These are phyloP conservation scores for Agrochola circellaris DNA, from an alignment of 2,888 invertebrate genomes.

Conservation along the genomic window DNA sequence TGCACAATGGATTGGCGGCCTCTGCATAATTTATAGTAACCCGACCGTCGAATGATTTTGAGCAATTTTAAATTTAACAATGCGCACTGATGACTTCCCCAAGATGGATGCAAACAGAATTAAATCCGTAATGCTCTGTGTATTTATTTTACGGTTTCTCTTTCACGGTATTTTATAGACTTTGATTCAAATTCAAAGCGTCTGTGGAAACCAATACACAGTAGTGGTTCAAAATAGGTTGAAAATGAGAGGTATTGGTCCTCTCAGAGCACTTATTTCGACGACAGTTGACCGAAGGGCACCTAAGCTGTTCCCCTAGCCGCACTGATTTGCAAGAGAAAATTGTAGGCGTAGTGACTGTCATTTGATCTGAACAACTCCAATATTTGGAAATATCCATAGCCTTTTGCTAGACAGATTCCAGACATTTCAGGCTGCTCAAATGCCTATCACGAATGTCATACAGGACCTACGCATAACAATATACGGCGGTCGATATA, in stretches of 20 bases:
- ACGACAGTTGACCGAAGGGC: too few relatives aligned
- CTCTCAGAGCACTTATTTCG: too few relatives aligned
- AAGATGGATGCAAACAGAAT: constrained; percentile 40
- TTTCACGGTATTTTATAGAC: background rate
- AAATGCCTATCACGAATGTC: background rate
- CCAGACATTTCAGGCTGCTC: background rate
- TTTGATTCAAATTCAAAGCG: background rate
- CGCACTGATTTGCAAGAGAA: too few relatives aligned
- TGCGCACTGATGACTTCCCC: constrained; percentile 31
- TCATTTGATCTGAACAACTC: background rate
- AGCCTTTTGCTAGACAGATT: background rate
- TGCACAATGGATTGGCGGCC: constrained; percentile 46
- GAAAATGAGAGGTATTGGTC: background rate
- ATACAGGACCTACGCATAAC: background rate
- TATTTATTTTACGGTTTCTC: constrained; percentile 1
- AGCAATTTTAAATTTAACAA: constrained; percentile 51
- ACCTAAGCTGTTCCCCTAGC: too few relatives aligned
- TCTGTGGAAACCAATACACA: background rate
- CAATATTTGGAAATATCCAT: background rate
- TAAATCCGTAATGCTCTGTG: background rate
- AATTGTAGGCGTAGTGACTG: background rate
- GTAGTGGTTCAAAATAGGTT: too few relatives aligned
- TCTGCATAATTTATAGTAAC: constrained; percentile 61
- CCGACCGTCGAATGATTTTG: constrained; percentile 44
- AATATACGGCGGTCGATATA: too few relatives aligned